phyloP scores from a whole-genome alignment of 2,113 vertebrate genomes.

The Tachycineta bicolor region DNA sequence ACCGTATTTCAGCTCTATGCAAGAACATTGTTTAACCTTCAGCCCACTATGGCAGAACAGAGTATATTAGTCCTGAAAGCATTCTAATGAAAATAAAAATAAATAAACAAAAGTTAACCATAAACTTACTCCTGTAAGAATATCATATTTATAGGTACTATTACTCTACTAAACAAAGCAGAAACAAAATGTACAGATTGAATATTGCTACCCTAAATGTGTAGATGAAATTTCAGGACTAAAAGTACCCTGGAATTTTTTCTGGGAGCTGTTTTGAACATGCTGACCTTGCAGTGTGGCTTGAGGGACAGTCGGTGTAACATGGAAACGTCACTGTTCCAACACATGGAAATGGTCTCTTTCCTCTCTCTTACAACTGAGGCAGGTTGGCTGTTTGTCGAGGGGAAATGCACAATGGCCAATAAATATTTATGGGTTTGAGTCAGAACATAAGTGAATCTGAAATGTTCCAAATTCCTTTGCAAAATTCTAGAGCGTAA shows the following conservation, averaged over 20 bases:
- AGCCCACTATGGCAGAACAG: not conserved
- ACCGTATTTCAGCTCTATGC: not conserved
- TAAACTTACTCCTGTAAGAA: accelerated
- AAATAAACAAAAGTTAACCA: not conserved
- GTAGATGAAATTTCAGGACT: not conserved
- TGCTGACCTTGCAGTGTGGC: not conserved
- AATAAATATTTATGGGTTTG: not conserved
- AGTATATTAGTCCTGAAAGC: not conserved
- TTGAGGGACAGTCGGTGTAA: not conserved
- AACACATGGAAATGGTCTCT: not conserved
- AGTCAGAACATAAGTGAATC: not conserved
- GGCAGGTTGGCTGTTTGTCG: not conserved
- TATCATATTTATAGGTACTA: not conserved
- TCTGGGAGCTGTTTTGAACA: not conserved
- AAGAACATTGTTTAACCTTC: not conserved
- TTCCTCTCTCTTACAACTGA: not conserved
- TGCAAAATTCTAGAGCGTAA: not conserved
- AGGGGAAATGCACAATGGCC: not conserved
- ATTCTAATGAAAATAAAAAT: not conserved
- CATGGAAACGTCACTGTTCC: not conserved
- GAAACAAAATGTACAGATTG: not conserved
- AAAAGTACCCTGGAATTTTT: not conserved
- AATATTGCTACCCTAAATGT: not conserved
- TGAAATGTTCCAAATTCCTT: not conserved
- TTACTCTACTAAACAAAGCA: not conserved